These are phyloP conservation scores for Drosophila nasuta DNA, from an alignment of 1,140 invertebrate genomes.

Conservation along the genomic window DNA sequence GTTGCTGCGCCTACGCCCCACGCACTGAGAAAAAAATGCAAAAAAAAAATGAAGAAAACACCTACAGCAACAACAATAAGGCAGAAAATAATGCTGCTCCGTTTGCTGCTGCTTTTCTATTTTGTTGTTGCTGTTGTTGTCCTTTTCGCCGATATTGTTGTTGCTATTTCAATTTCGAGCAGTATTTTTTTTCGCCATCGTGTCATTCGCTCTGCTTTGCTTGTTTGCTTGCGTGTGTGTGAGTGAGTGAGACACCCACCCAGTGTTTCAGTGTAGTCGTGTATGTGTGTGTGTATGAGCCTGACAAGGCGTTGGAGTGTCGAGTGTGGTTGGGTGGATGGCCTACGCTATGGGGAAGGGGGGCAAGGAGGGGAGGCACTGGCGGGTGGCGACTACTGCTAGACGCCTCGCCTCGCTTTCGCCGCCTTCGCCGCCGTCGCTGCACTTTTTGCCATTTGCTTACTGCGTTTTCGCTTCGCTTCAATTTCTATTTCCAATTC, in stretches of 20 bases:
- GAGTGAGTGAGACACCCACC: slow-evolving; percentile 34
- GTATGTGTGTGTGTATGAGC: slow-evolving; percentile 18
- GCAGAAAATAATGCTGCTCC: background rate
- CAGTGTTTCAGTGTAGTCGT: slow-evolving; percentile 13
- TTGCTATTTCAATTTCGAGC: slow-evolving; percentile 5
- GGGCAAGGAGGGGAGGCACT: background rate
- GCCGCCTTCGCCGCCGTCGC: slow-evolving; percentile 49
- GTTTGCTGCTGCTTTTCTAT: slow-evolving; percentile 23
- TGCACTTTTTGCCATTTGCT: slow-evolving; percentile 59
- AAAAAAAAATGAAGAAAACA: background rate
- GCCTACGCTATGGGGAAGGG: background rate
- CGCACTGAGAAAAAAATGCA: slow-evolving; percentile 8
- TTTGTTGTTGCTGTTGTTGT: slow-evolving; percentile 36
- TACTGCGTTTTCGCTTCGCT: slow-evolving; percentile 47
- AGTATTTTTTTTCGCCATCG: slow-evolving; percentile 31
- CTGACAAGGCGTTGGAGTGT: slow-evolving; percentile 5
- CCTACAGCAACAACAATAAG: slow-evolving; percentile 4
- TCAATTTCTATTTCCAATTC: slow-evolving; percentile 24
- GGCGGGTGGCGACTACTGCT: slow-evolving; percentile 23
- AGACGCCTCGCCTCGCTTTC: slow-evolving; percentile 76
- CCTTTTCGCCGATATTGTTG: background rate
- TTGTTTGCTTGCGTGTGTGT: background rate
- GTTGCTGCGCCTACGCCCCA: slow-evolving; percentile 28
- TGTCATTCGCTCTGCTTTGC: background rate
- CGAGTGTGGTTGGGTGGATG: background rate